Percentiles rank a stretch among this genome's conserved stretches.
Conservation (phyloP, 2,888 invertebrate genomes). For the Craniophora ligustri region DNA sequence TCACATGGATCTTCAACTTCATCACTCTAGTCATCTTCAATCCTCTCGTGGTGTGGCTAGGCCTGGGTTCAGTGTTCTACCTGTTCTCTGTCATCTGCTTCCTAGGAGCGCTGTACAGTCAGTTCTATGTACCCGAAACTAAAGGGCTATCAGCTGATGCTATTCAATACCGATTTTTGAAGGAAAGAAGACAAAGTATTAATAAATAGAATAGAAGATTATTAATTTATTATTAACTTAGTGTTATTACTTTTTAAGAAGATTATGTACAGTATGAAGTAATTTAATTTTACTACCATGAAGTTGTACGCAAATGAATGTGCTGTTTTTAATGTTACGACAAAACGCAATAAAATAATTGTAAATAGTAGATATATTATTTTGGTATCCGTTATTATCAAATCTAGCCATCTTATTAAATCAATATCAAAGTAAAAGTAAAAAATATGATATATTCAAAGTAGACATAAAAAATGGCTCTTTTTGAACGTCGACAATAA, state of each 20-base stretch:
- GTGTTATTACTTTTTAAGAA: neutral
- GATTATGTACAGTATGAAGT: too few species aligned
- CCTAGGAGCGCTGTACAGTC: constrained; percentile 65
- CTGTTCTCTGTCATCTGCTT: constrained; percentile 73
- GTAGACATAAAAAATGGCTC: too few species aligned
- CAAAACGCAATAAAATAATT: too few species aligned
- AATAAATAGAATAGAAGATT: constrained; percentile 1
- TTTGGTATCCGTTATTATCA: too few species aligned
- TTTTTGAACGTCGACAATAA: too few species aligned
- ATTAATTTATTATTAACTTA: neutral
- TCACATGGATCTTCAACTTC: constrained; percentile 72
- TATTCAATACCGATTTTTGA: constrained; percentile 68
- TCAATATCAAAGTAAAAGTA: too few species aligned
- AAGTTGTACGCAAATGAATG: too few species aligned
- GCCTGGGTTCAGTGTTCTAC: constrained; percentile 75
- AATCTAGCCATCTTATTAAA: too few species aligned
- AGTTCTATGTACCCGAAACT: constrained; percentile 77
- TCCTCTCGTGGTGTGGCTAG: constrained; percentile 66
- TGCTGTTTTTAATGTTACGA: too few species aligned
- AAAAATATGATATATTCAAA: too few species aligned
- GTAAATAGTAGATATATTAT: too few species aligned
- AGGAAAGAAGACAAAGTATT: constrained; percentile 38
- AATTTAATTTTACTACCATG: too few species aligned
- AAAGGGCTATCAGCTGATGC: constrained; percentile 74
- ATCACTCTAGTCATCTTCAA: constrained; percentile 73